phyloP scores from a whole-genome alignment of 30 jellyfish, hydroid and myxozoan species.

The Turritopsis rubra region DNA sequence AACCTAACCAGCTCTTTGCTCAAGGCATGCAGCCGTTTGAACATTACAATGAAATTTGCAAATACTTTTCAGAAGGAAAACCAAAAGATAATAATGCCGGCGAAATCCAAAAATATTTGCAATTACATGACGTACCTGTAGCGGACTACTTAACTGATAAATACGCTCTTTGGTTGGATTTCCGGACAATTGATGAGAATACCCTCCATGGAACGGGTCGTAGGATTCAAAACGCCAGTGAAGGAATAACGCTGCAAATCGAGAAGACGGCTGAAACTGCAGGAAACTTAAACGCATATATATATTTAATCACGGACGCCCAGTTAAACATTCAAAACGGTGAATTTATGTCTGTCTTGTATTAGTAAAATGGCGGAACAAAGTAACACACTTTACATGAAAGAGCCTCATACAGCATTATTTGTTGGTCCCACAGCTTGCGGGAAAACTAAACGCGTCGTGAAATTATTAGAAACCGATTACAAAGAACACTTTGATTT shows the following conservation, averaged over 20 bases:
- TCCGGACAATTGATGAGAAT: neutral
- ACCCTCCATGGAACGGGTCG: constrained; percentile 4
- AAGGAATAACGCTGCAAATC: neutral
- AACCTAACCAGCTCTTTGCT: neutral
- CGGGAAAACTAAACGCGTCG: neutral
- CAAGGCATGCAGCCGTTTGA: constrained; percentile 1
- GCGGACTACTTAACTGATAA: too few relatives aligned
- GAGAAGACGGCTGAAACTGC: neutral
- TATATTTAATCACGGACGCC: neutral
- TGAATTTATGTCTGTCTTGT: neutral
- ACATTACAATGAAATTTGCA: neutral
- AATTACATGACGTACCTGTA: too few relatives aligned
- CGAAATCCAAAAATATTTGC: too few relatives aligned
- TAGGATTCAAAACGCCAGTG: neutral
- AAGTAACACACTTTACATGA: too few relatives aligned
- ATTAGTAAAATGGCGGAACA: neutral
- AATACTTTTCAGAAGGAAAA: neutral
- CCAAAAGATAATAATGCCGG: neutral
- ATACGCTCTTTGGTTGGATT: too few relatives aligned
- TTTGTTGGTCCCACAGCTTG: constrained; percentile 12
- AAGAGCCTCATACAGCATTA: constrained; percentile 4
- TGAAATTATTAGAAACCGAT: neutral
- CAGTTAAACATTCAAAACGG: too few relatives aligned
- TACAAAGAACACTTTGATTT: constrained; percentile 5
- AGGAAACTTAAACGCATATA: neutral